These are phyloP conservation scores for Manis crassicaudata DNA, from an alignment of 2,797 vertebrate species.

Conservation along the genomic window DNA sequence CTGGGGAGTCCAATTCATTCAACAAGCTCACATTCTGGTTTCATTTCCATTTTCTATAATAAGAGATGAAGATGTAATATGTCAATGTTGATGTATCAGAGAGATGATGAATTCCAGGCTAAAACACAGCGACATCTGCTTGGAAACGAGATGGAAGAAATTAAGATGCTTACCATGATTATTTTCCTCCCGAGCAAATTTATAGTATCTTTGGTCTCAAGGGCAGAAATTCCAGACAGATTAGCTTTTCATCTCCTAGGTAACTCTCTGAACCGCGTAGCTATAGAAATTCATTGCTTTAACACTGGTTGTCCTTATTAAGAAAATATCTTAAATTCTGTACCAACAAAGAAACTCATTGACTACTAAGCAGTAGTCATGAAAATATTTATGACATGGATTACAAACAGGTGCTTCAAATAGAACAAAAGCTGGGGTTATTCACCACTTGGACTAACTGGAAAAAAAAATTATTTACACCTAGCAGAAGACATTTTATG, in stretches of 20 bases:
- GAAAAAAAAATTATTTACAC: slow-evolving; percentile 61
- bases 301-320: slow-evolving; percentile 80
- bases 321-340: slow-evolving; percentile 81
- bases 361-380: slow-evolving; percentile 77
- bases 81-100: slow-evolving; percentile 79
- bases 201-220: slow-evolving; percentile 81
- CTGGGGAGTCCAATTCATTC: slow-evolving; percentile 72
- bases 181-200: slow-evolving; percentile 76
- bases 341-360: slow-evolving; percentile 80
- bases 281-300: slow-evolving; percentile 81
- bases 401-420: slow-evolving; percentile 79
- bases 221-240: slow-evolving; percentile 81
- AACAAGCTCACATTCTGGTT: slow-evolving; percentile 72
- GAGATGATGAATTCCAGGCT: slow-evolving; percentile 80
- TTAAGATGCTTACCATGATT: slow-evolving; percentile 81
- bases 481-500: slow-evolving; percentile 45
- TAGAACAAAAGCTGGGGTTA: slow-evolving; percentile 73
- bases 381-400: slow-evolving; percentile 79
- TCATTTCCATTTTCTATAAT: slow-evolving; percentile 79
- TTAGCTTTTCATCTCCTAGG: slow-evolving; percentile 81
- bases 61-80: slow-evolving; percentile 78
- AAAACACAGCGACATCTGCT: slow-evolving; percentile 77
- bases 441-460: slow-evolving; percentile 54
- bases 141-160: slow-evolving; percentile 79
- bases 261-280: slow-evolving; percentile 78